Conservation (phyloP, 2,797 vertebrate genomes). For the Lagorchestes hirsutus region DNA sequence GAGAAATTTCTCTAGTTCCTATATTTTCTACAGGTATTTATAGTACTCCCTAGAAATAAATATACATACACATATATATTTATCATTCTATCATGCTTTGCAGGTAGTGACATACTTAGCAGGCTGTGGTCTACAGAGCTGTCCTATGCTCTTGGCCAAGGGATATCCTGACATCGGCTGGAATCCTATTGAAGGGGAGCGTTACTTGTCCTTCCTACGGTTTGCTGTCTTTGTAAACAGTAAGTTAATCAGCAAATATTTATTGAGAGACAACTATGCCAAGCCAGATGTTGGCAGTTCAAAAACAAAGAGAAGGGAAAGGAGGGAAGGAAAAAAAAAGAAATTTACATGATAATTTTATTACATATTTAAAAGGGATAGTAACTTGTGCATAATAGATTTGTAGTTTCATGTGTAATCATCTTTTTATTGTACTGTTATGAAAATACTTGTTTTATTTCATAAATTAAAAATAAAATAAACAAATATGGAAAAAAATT, state of each 20-base stretch:
- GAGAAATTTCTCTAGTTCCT: neutral
- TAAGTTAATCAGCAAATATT: slow-evolving; percentile 81
- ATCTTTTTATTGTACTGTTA: neutral
- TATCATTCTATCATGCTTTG: slow-evolving; percentile 56
- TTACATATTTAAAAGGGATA: neutral
- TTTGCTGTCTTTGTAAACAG: slow-evolving; percentile 99
- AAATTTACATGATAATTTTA: no score
- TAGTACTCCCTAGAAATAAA: neutral
- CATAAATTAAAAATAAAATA: neutral
- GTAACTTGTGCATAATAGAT: neutral
- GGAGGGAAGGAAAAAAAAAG: neutral
- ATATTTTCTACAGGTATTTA: slow-evolving; percentile 8
- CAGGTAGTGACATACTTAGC: slow-evolving; percentile 98
- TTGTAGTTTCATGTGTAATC: neutral
- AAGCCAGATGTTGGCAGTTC: neutral
- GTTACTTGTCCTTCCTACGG: slow-evolving; percentile 96
- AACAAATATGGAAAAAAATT: neutral
- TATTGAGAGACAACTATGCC: slow-evolving; percentile 11
- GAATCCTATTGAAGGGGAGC: slow-evolving; percentile 99
- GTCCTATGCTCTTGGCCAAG: slow-evolving; percentile 94
- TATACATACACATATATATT: neutral
- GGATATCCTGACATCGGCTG: slow-evolving; percentile 98
- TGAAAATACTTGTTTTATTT: neutral
- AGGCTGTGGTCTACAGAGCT: slow-evolving; percentile 97
- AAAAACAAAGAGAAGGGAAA: neutral